Evolutionary conservation across 2,888 invertebrate species (phyloP).

Genomic region (Deilephila porcellus): DNA sequence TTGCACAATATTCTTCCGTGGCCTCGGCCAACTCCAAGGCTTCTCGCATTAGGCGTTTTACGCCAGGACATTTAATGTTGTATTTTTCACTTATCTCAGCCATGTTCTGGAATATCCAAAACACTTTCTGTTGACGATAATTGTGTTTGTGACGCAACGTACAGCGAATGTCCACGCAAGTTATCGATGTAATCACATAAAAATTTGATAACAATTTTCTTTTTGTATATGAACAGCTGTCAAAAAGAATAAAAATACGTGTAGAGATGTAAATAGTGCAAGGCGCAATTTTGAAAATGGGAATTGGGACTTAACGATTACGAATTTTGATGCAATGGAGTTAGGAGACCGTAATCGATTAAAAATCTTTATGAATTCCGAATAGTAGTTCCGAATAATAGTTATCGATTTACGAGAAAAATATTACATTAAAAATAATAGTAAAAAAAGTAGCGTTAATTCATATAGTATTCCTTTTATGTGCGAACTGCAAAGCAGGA

Average conservation of each 20-base stretch:
- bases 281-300: too few relatives aligned
- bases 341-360: too few relatives aligned
- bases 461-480: too few relatives aligned
- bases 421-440: too few relatives aligned
- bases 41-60: slow-evolving; percentile 96
- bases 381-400: too few relatives aligned
- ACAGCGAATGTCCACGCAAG: slow-evolving; percentile 54
- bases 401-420: too few relatives aligned
- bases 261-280: neutral
- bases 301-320: too few relatives aligned
- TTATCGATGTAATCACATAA: slow-evolving; percentile 62
- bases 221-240: slow-evolving; percentile 39
- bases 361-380: too few relatives aligned
- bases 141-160: slow-evolving; percentile 54
- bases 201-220: slow-evolving; percentile 61
- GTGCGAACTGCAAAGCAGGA: neutral
- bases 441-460: too few relatives aligned
- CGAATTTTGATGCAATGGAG: too few relatives aligned
- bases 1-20: slow-evolving; percentile 95
- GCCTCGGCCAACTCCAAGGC: slow-evolving; percentile 93
- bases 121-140: slow-evolving; percentile 38
- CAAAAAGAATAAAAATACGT: slow-evolving; percentile 10
- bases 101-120: slow-evolving; percentile 52
- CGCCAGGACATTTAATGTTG: slow-evolving; percentile 88
- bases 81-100: slow-evolving; percentile 79